Base-by-base conservation (phyloP, 2,797 vertebrate species). In the Martes flavigula region DNA sequence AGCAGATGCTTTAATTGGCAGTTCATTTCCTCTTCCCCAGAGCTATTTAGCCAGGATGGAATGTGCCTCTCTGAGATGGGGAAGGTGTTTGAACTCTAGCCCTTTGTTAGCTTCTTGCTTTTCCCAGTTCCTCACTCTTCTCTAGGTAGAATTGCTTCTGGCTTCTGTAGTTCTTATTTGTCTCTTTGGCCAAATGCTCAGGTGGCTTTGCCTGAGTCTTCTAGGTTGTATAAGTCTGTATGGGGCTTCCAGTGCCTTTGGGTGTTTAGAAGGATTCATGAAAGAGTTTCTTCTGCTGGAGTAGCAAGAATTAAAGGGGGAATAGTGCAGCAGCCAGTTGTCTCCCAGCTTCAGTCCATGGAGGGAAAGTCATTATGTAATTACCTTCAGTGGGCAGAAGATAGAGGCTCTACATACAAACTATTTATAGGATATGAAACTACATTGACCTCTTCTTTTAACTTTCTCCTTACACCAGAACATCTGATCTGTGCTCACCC, bases 141-240 rank as follows among this genome's bases (percentile, higher is more conserved):
- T 90, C 87, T 86, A 20, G 30, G 48, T 98, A 88, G 54, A 94
- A 43, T 89, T 88, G 88, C 40, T 93, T 43, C 79, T 5, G 78
- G 32, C 72, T 89, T 95, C 51, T 78, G 46, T 84, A 82, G 58
- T 88, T 78, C 35, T 79, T 86, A 77, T 95, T 64, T 94, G 54
- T 85, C 90, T 96, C 88, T 73, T 38, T 94, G 91, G 90, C 81
- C 95, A 82, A 46, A 58, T 93, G 90, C 3, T 62, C 92, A 83
- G 40, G 73, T 91, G 81, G 77, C 68, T 96, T 96, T 96, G 97
- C 73, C 86, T 88, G 89, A 48, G 23, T 46, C 43, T 89, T 91
- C 25, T 68, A 62, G 43, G 30, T 98, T 96, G 91, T 94, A 15
- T 46, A 94, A 95, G 68, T 72, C 94, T 94, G 2, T 7, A 60